Evolutionary conservation across 2,797 vertebrate genomes (phyloP), one percentile per base, ranked within the genome.

Genomic region (Macrochelys suwanniensis): DNA sequence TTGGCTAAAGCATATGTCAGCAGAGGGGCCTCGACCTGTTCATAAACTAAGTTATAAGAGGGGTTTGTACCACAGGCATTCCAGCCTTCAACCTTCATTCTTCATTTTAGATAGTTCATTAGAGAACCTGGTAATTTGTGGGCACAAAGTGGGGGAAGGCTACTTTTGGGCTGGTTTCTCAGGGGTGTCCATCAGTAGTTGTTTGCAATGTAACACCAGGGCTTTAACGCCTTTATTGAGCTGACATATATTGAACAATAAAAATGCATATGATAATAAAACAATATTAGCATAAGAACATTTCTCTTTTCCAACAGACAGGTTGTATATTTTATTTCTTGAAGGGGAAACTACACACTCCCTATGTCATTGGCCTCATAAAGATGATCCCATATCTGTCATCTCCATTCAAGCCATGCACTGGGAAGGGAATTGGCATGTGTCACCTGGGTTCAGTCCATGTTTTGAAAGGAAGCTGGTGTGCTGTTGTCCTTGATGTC

Each of bases 101-200:
- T 90, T 28, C 85, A 21, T 61, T 92, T 90, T 94, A 53, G 15
- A 49, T 4, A 50, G 37, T 50, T 74, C 21, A 12, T 19, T 21
- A 28, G 59, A 51, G 80, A 56, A 83, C 89, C 90, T 6, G 68
- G 57, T 61, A 65, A 91, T 96, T 47, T 80, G 59, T 91, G 51
- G 78, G 78, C 79, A 28, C 81, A 0, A 1, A n/a, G 33, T 42
- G 84, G 79, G 83, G n/a, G 25, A 6, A 12, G 56, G 47, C 5
- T 87, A 37, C 91, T 82, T 95, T 96, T 91, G 77, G 54, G 13
- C 86, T 9, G 37, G 9, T 5, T 93, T 93, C 92, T 89, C 83
- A 90, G 93, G 96, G 0, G 4, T 82, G 86, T 96, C 94, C 92
- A 93, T 96, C 95, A 96, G 6, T 94, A 87, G 74, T 78, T 93